Evolutionary conservation across 2,113 vertebrate genomes (phyloP).

Genomic region (Thryonomys swinderianus): DNA sequence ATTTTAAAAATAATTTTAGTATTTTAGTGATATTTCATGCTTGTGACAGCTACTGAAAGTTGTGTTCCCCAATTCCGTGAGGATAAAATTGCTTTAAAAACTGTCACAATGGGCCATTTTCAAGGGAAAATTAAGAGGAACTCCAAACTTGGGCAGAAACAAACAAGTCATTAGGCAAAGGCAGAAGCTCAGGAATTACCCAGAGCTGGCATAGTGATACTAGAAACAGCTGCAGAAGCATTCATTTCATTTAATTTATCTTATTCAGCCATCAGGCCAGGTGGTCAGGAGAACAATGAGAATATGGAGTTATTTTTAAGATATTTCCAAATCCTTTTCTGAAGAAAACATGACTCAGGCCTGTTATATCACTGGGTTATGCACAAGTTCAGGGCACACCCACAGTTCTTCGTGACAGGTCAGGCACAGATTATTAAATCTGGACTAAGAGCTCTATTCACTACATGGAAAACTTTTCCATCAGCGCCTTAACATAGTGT

Average conservation of each 20-base stretch:
- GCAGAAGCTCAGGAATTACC: neutral
- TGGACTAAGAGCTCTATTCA: neutral
- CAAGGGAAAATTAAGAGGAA: neutral
- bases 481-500: neutral
- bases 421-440: neutral
- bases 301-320: neutral
- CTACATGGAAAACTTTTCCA: neutral
- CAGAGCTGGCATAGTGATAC: neutral
- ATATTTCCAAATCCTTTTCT: neutral
- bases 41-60: neutral
- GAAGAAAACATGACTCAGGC: constrained; percentile 17
- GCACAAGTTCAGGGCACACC: neutral
- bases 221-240: neutral
- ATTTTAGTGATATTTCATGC: neutral
- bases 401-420: neutral
- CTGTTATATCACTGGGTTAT: neutral
- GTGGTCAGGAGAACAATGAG: neutral
- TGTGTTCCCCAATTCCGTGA: neutral
- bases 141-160: neutral
- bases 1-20: constrained; percentile 9
- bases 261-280: neutral
- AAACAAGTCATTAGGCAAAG: neutral
- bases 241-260: neutral
- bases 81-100: neutral
- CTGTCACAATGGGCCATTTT: neutral